These are phyloP conservation scores for Palaemon carinicauda DNA, from an alignment of 1,140 invertebrate species.

Conservation along the genomic window DNA sequence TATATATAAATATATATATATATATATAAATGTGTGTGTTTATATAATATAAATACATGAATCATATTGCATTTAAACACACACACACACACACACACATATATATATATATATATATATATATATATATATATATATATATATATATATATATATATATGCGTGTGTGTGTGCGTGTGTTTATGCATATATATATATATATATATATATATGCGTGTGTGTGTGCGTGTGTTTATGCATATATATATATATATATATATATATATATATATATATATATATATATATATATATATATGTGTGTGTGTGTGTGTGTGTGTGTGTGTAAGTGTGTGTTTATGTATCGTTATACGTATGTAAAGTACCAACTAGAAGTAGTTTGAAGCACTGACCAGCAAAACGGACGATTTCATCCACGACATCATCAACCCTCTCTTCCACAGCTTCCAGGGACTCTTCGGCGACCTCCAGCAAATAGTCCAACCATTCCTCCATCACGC, in stretches of 20 bases:
- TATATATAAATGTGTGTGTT: background rate
- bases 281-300: background rate
- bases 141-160: background rate
- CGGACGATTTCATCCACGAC: background rate
- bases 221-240: background rate
- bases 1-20: background rate
- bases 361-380: background rate
- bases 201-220: background rate
- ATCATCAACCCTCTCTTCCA: background rate
- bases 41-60: no score
- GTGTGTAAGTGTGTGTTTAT: background rate
- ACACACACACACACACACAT: no score
- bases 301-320: background rate
- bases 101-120: background rate
- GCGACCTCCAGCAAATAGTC: background rate
- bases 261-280: background rate
- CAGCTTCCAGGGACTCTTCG: background rate
- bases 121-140: background rate
- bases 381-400: background rate
- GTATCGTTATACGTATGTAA: no score
- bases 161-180: background rate
- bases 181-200: background rate
- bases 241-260: background rate
- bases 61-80: no score
- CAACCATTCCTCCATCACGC: background rate